Percentiles rank a stretch among this genome's conserved stretches.
Conservation (phyloP, 2,888 invertebrate genomes). For the Entomobrya proxima region DNA sequence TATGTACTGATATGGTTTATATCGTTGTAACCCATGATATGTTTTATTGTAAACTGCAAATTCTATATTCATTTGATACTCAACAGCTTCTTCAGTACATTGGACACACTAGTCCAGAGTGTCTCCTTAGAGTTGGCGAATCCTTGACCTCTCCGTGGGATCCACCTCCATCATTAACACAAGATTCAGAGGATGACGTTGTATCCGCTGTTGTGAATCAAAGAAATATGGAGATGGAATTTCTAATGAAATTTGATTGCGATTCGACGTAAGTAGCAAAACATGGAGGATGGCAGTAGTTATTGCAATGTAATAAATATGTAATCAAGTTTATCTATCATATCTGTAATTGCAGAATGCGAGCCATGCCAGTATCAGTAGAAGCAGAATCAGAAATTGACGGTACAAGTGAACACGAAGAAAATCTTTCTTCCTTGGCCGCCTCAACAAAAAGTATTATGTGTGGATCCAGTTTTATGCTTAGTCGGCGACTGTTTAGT, state of each 20-base stretch:
- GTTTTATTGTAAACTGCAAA: background rate
- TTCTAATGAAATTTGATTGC: constrained; percentile 78
- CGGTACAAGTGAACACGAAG: constrained; percentile 66
- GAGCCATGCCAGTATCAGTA: constrained; percentile 67
- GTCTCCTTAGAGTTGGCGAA: constrained; percentile 83
- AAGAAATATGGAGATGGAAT: constrained; percentile 88
- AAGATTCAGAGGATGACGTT: constrained; percentile 88
- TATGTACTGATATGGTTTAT: constrained; percentile 77
- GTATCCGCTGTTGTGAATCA: constrained; percentile 91
- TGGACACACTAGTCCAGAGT: constrained; percentile 94
- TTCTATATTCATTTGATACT: too few species aligned
- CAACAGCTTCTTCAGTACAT: constrained; percentile 93
- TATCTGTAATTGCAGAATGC: constrained; percentile 67
- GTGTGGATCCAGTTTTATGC: constrained; percentile 82
- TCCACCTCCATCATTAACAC: constrained; percentile 84
- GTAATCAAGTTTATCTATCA: background rate
- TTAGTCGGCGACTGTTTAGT: constrained; percentile 91
- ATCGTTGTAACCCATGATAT: background rate
- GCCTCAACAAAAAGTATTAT: constrained; percentile 68
- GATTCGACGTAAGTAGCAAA: constrained; percentile 66
- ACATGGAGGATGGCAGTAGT: background rate
- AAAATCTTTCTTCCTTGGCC: constrained; percentile 68
- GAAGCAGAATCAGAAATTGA: constrained; percentile 60
- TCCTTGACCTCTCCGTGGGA: constrained; percentile 87
- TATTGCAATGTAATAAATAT: background rate